Conservation (phyloP, 2,797 vertebrate genomes). For the Hylomyscus alleni region DNA sequence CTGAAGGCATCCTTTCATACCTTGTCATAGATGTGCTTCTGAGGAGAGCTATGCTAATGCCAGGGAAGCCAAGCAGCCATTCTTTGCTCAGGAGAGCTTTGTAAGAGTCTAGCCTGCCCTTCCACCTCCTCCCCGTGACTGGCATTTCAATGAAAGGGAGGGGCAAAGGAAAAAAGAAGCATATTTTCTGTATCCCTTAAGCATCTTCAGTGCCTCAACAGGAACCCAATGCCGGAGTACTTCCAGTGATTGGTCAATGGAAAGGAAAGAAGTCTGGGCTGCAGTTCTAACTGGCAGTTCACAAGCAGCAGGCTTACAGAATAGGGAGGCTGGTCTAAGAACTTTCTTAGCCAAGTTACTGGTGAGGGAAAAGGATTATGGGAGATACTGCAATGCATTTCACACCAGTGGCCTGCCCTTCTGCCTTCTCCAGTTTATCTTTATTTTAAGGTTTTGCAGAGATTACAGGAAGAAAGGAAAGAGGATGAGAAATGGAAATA, state of each 20-base stretch:
- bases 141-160: background rate
- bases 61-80: background rate
- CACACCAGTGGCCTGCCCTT: background rate
- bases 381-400: background rate
- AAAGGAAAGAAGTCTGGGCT: background rate
- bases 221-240: background rate
- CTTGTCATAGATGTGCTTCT: conserved; percentile 14
- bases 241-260: background rate
- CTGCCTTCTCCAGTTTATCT: background rate
- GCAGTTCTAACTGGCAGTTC: background rate
- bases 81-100: background rate
- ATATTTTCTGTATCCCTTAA: background rate
- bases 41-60: background rate
- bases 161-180: conserved; percentile 22
- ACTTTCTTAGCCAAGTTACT: conserved; percentile 1
- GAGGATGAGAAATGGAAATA: too few relatives aligned
- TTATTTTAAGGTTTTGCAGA: background rate
- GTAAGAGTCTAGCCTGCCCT: background rate
- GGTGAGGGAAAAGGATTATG: background rate
- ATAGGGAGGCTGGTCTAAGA: background rate
- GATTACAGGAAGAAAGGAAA: background rate
- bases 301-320: background rate
- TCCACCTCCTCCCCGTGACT: background rate
- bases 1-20: conserved; percentile 53
- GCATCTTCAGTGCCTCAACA: background rate